Evolutionary conservation across 2,888 invertebrate species (phyloP), one percentile per base, ranked within the genome.

Genomic region (Nemotelus nigrinus): DNA sequence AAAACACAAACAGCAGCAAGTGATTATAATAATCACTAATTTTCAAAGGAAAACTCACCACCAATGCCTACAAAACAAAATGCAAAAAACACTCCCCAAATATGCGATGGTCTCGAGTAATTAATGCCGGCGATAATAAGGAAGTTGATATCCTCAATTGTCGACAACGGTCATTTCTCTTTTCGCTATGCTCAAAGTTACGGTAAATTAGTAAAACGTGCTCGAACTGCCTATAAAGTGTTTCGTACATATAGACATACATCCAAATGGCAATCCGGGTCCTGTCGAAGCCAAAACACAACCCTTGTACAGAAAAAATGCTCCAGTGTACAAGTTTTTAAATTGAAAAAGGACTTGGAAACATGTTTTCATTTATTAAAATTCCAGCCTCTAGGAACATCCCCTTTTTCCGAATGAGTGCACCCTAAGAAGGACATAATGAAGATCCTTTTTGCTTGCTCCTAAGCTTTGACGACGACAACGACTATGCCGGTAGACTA

Each of bases 291-390:
- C 25, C 25, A 25, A 25, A 25, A 48, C 44, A 48, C 74, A 76
- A 70, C 72, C 72, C 72, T 76, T 72, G 47, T 25, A 8, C 64
- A n/a, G 45, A 65, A 55, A 76, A 78, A 76, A 72, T 64, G 60
- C 5, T 74, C 63, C 74, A 60, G 63, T 63, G 74, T 63, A 76
- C 76, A 76, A 76, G 76, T 76, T 76, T 75, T 76, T 76, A 76
- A 76, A 76, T 76, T 76, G 67, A 64, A 76, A 78, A 78, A 76
- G 58, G 60, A 57, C 70, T 68, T 39, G 47, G 75, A 74, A 79
- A 79, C 79, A 79, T 79, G 77, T 77, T 79, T 77, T 74, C 77
- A 76, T 77, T 79, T 79, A 79, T 79, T 79, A 77, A 79, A 79
- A 77, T 77, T 77, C 79, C 75, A 71, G 64, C 63, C 75, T 74